Base-by-base conservation (phyloP, 2,797 vertebrate species). In the Alectoris magna region DNA sequence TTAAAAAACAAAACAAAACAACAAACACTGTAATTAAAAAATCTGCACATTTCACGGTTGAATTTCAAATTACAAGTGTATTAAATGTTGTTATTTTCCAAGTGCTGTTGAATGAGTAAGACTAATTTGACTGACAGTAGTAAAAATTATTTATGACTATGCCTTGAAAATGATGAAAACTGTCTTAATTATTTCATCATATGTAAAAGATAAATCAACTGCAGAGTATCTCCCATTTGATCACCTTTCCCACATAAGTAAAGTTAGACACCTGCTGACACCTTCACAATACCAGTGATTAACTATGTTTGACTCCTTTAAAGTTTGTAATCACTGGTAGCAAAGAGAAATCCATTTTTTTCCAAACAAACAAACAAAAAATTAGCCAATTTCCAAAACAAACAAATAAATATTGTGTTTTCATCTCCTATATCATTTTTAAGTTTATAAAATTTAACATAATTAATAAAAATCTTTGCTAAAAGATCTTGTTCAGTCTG, bases 11-110 rank as follows among this genome's bases (percentile, higher is more conserved):
- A 39, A 34, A 34, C 34, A 4, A 1, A 49, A 46, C 38, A 24
- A 59, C n/a, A 14, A 3, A 41, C 14, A 62, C 62, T 9, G 4
- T 13, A 62, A 85, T 88, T 85, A 9, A 60, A 80, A 81, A 71
- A 43, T 1, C 2, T 27, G 84, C n/a, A 9, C 46, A 43, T 67
- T 90, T 84, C 38, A 71, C 22, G 88, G 27, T 26, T 63, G 58
- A 81, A 3, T 83, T 95, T 90, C 70, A 88, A 90, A 24, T 10
- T 69, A 14, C 56, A 86, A 66, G 60, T 39, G 74, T 87, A 88
- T 77, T 34, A 90, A 89, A 83, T 87, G 8, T 23, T 74, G 43
- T 55, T 87, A 14, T 80, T 91, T 92, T 93, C 79, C 49, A 66
- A 83, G 67, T 78, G 39, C 62, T 92, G 55, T 93, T 68, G 89